Evolutionary conservation across 2,888 invertebrate genomes (phyloP).

Genomic region (Limnephilus rhombicus): DNA sequence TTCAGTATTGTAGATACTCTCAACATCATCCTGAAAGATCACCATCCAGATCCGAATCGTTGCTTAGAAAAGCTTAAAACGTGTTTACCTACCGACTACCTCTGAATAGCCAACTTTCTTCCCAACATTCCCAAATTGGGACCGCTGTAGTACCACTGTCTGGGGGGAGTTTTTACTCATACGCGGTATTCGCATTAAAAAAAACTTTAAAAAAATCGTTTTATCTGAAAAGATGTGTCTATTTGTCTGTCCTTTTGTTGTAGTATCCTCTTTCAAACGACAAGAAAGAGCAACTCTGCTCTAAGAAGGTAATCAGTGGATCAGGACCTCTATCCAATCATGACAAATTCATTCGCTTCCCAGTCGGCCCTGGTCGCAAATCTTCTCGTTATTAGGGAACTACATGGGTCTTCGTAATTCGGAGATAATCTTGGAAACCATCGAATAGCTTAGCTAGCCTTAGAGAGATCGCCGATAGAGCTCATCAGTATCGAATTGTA

Average conservation of each 20-base stretch:
- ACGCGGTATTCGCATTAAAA: too few species aligned
- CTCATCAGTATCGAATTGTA: constrained; percentile 38
- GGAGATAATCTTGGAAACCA: constrained; percentile 53
- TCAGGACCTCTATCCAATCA: background rate
- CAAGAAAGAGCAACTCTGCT: background rate
- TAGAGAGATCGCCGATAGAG: constrained; percentile 41
- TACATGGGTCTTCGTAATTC: background rate
- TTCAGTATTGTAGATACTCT: too few species aligned
- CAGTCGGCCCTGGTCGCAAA: constrained; percentile 9
- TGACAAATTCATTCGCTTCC: background rate
- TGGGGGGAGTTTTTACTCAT: too few species aligned
- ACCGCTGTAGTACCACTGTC: too few species aligned
- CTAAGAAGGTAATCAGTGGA: background rate
- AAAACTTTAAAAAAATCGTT: background rate
- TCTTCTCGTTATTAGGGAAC: background rate
- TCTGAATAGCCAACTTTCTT: too few species aligned
- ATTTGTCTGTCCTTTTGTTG: background rate
- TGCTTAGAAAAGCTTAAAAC: too few species aligned
- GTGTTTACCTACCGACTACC: too few species aligned
- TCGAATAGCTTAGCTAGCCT: constrained; percentile 46
- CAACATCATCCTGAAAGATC: too few species aligned
- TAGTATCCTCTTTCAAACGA: background rate
- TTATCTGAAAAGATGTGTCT: background rate
- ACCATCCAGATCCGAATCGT: too few species aligned
- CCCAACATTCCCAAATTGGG: too few species aligned